phyloP scores from a whole-genome alignment of 2,888 invertebrate species.

The Meiosimyza decipiens region DNA sequence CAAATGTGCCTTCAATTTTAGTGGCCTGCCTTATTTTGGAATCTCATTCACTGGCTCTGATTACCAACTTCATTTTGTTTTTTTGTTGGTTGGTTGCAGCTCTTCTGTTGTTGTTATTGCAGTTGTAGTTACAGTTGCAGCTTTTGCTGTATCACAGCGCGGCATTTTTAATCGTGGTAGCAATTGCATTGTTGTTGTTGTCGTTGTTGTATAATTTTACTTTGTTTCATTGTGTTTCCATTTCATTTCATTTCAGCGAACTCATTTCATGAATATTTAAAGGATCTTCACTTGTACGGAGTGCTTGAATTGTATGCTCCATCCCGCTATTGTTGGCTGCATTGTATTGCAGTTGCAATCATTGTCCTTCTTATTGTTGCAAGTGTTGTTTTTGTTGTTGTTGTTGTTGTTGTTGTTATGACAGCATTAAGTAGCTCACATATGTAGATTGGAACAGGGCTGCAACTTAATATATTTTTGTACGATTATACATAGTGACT shows the following conservation, averaged over 20 bases:
- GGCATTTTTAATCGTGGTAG: background rate
- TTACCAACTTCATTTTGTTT: background rate
- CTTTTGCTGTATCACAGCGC: background rate
- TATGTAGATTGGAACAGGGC: too few relatives aligned
- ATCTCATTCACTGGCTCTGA: too few relatives aligned
- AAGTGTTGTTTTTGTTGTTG: too few relatives aligned
- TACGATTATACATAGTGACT: too few relatives aligned
- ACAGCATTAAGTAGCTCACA: background rate
- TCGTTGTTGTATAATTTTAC: background rate
- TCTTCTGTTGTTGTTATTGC: background rate
- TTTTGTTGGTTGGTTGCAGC: background rate
- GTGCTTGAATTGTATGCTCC: background rate
- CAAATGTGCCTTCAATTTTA: too few relatives aligned
- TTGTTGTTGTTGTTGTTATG: background rate
- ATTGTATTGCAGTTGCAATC: background rate
- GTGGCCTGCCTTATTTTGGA: too few relatives aligned
- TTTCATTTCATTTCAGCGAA: constrained; percentile 13
- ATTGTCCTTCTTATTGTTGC: background rate
- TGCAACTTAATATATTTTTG: too few relatives aligned
- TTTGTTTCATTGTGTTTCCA: constrained; percentile 1
- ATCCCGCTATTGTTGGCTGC: background rate
- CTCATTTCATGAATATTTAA: constrained; percentile 19
- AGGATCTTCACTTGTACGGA: background rate
- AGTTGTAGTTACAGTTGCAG: background rate
- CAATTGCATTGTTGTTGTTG: background rate